These are phyloP conservation scores for Hyperoplus lanceolatus DNA, from an alignment of 2,797 vertebrate genomes.

Conservation along the genomic window DNA sequence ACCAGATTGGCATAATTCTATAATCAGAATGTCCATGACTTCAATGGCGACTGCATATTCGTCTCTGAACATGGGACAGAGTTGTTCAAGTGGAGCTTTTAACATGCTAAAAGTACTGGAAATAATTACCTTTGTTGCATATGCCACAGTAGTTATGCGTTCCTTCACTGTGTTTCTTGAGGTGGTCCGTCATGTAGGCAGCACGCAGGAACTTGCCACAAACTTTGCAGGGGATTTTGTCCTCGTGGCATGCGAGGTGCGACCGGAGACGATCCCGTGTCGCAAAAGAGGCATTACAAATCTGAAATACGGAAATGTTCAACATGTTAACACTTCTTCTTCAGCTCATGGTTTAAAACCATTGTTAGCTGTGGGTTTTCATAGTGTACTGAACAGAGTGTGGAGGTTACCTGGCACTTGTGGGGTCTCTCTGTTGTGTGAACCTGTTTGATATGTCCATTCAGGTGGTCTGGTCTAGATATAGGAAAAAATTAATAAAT, in stretches of 20 bases:
- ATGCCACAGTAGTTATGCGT: constrained; percentile 99
- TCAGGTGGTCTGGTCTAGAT: constrained; percentile 97
- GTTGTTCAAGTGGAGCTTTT: not conserved
- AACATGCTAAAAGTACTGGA: not conserved
- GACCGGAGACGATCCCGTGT: constrained; percentile 98
- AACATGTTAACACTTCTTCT: not conserved
- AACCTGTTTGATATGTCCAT: constrained; percentile 99
- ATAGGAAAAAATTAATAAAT: constrained; percentile 35
- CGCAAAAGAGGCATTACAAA: constrained; percentile 98
- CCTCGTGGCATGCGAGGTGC: constrained; percentile 98
- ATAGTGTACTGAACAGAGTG: not conserved
- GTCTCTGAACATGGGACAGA: not conserved
- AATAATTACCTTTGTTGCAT: constrained; percentile 97
- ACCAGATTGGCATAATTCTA: not conserved
- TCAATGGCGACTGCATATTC: not conserved
- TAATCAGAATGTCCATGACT: not conserved
- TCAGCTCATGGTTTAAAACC: not conserved
- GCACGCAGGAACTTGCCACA: constrained; percentile 98
- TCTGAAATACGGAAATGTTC: constrained; percentile 83
- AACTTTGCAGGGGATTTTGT: constrained; percentile 99
- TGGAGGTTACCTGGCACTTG: constrained; percentile 96
- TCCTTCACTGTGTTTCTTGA: constrained; percentile 99
- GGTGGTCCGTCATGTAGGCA: constrained; percentile 98
- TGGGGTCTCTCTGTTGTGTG: constrained; percentile 99
- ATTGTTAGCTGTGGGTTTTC: not conserved